A percentile compares a stretch with the other conserved stretches of the same genome.
Evolutionary conservation across 2,797 vertebrate genomes (phyloP).

Genomic region (Eupleurogrammus muticus): DNA sequence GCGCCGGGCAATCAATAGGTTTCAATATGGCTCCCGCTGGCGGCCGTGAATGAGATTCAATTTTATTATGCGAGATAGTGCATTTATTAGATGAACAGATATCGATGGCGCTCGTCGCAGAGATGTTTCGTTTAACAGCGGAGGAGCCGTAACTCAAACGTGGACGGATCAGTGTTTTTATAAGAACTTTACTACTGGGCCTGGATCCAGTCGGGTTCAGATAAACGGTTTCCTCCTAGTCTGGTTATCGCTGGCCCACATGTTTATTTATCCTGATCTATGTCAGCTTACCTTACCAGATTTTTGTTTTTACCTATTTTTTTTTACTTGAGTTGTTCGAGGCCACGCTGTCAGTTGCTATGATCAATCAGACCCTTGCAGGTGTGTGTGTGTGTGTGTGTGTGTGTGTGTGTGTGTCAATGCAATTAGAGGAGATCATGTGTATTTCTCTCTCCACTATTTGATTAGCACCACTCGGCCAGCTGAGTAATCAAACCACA

Average conservation of each 20-base stretch:
- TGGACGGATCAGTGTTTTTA: constrained; percentile 44
- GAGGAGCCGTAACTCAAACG: constrained; percentile 44
- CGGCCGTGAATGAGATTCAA: constrained; percentile 73
- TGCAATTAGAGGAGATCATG: constrained; percentile 44
- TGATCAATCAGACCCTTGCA: constrained; percentile 1
- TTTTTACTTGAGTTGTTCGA: constrained; percentile 8
- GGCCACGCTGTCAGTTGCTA: not conserved
- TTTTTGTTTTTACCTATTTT: constrained; percentile 6
- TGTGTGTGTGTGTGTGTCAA: not conserved
- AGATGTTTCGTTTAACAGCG: constrained; percentile 26
- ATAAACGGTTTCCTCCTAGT: constrained; percentile 23
- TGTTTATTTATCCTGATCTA: not conserved
- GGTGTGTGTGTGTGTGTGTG: constrained; percentile 11
- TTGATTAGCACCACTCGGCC: constrained; percentile 53
- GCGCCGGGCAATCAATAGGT: constrained; percentile 73
- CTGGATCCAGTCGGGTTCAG: constrained; percentile 18
- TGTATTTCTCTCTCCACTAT: constrained; percentile 37
- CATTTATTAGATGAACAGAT: constrained; percentile 81
- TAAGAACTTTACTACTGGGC: constrained; percentile 39
- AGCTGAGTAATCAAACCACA: constrained; percentile 48
- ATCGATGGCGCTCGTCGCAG: constrained; percentile 63
- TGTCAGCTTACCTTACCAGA: not conserved
- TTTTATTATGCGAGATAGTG: constrained; percentile 80
- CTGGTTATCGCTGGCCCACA: constrained; percentile 40
- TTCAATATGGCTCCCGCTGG: constrained; percentile 67